Percentiles rank a stretch among this genome's conserved stretches.
These are phyloP conservation scores for Tonatia bakeri DNA, from an alignment of 2,113 vertebrate genomes.

Conservation along the genomic window DNA sequence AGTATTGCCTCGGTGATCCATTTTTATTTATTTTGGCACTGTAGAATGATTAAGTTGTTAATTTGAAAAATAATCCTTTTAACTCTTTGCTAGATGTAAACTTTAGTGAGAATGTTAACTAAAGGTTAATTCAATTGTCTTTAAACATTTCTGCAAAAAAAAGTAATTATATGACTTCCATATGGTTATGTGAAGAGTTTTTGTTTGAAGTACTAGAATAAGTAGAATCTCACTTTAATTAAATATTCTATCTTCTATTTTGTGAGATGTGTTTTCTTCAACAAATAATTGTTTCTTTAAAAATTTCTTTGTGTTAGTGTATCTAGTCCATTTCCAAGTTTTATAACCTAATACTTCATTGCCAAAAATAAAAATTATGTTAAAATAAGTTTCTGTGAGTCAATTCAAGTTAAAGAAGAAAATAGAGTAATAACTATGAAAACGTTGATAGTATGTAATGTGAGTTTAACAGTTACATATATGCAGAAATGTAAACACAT, in stretches of 20 bases:
- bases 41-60: not conserved
- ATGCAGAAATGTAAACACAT: not conserved
- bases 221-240: not conserved
- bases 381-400: slow-evolving; percentile 35
- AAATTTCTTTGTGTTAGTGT: not conserved
- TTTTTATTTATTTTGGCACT: slow-evolving; percentile 25
- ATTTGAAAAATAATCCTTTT: slow-evolving; percentile 28
- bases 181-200: slow-evolving; percentile 12
- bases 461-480: slow-evolving; percentile 4
- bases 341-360: slow-evolving; percentile 1
- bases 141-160: not conserved
- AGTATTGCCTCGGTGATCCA: not conserved
- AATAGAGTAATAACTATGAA: slow-evolving; percentile 22
- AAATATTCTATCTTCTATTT: slow-evolving; percentile 29
- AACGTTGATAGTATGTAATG: not conserved
- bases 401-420: not conserved
- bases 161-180: not conserved
- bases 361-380: slow-evolving; percentile 27
- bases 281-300: slow-evolving; percentile 29
- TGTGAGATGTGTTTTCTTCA: slow-evolving; percentile 38
- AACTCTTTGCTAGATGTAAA: not conserved
- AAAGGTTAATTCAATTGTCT: slow-evolving; percentile 25
- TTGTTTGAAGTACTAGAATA: not conserved
- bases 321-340: not conserved
- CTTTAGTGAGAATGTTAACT: slow-evolving; percentile 29